Evolutionary conservation across 1,140 invertebrate species (phyloP).

Genomic region (Nylanderia fulva): DNA sequence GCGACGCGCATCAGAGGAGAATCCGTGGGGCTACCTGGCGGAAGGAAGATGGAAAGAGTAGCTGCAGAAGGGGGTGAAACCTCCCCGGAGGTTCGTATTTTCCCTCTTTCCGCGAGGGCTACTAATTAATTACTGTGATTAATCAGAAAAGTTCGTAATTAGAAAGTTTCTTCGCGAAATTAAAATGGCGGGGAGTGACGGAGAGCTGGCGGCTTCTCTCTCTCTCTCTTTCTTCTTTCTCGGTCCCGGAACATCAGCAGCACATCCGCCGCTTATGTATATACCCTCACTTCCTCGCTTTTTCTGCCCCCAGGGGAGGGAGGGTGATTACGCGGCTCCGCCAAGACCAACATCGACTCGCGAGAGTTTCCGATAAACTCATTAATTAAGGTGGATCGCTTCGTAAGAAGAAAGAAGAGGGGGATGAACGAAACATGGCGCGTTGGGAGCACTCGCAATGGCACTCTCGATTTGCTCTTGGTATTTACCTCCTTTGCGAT

Average conservation of each 20-base stretch:
- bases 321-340: conserved; percentile 57
- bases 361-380: conserved; percentile 84
- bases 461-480: conserved; percentile 49
- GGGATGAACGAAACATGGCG: conserved; percentile 46
- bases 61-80: conserved; percentile 51
- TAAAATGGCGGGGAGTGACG: conserved; percentile 85
- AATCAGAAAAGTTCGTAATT: conserved; percentile 87
- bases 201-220: conserved; percentile 75
- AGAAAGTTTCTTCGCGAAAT: conserved; percentile 86
- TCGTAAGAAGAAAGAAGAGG: conserved; percentile 64
- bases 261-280: conserved; percentile 60
- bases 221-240: conserved; percentile 43
- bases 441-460: conserved; percentile 65
- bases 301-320: conserved; percentile 62
- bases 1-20: conserved; percentile 60
- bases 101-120: conserved; percentile 72
- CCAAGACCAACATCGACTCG: conserved; percentile 69
- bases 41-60: too few relatives aligned
- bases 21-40: too few relatives aligned
- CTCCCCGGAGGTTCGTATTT: conserved; percentile 75
- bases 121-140: conserved; percentile 87
- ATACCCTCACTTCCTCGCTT: conserved; percentile 46
- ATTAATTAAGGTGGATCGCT: conserved; percentile 85
- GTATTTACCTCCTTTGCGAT: conserved; percentile 33
- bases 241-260: conserved; percentile 47